Percentiles rank a stretch among this genome's conserved stretches.
Conservation (phyloP, 2,113 vertebrate species). For the Beaufortia kweichowensis region DNA sequence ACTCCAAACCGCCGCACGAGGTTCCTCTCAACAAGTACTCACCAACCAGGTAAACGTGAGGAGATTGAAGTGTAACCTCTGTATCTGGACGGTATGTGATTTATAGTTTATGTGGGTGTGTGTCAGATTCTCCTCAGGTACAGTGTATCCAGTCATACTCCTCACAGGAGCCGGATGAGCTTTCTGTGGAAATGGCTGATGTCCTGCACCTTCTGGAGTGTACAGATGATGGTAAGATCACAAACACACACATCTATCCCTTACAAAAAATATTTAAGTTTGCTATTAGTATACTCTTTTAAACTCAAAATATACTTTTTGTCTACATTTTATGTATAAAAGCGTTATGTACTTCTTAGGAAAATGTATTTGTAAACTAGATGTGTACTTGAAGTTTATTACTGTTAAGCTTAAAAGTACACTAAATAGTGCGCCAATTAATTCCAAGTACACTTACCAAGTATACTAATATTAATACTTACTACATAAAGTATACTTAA, state of each 20-base stretch:
- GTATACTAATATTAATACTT: too few relatives aligned
- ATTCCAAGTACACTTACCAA: too few relatives aligned
- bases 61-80: neutral
- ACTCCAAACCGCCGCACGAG: conserved; percentile 91
- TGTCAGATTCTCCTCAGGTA: conserved; percentile 89
- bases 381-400: too few relatives aligned
- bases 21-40: conserved; percentile 86
- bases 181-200: conserved; percentile 92
- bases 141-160: conserved; percentile 94
- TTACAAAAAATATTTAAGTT: too few relatives aligned
- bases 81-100: conserved; percentile 6
- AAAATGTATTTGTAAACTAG: too few relatives aligned
- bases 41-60: conserved; percentile 78
- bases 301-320: too few relatives aligned
- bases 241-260: neutral
- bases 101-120: conserved; percentile 34
- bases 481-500: too few relatives aligned
- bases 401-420: too few relatives aligned
- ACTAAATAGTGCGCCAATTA: too few relatives aligned
- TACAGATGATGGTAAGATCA: conserved; percentile 83
- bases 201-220: conserved; percentile 89
- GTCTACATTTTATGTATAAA: too few relatives aligned
- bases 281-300: too few relatives aligned
- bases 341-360: too few relatives aligned
- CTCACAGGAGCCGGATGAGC: conserved; percentile 91